Evolutionary conservation across 2,113 vertebrate species (phyloP).

Genomic region (Tylochromis polylepis): DNA sequence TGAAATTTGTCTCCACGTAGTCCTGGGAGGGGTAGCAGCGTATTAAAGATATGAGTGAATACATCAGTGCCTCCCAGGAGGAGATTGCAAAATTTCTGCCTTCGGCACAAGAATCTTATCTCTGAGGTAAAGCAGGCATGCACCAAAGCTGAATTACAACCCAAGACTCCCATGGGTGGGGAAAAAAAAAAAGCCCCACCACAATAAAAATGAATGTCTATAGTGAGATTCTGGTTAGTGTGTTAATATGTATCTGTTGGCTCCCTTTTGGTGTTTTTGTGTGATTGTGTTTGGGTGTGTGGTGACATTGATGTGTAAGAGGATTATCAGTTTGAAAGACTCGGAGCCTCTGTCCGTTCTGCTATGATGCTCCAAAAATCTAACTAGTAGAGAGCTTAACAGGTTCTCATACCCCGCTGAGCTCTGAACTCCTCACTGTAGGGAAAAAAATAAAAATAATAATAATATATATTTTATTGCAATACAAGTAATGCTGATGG

Average conservation of each 20-base stretch:
- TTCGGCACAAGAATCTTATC: conserved; percentile 16
- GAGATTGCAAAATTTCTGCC: not conserved
- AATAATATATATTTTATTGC: not conserved
- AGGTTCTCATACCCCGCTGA: not conserved
- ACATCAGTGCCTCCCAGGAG: conserved; percentile 18
- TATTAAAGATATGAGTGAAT: conserved; percentile 40
- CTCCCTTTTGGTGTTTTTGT: not conserved
- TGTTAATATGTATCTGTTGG: not conserved
- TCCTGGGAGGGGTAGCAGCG: conserved; percentile 1
- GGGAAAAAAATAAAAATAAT: not conserved
- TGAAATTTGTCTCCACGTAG: not conserved
- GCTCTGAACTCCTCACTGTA: not conserved
- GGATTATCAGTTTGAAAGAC: conserved; percentile 52
- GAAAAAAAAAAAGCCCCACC: rapidly evolving
- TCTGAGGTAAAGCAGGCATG: not conserved
- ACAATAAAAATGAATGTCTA: not conserved
- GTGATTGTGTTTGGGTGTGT: not conserved
- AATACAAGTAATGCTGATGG: not conserved
- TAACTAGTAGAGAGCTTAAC: not conserved
- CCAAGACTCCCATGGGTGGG: not conserved
- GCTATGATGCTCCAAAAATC: conserved; percentile 14
- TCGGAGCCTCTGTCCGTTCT: conserved; percentile 8
- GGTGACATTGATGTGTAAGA: conserved; percentile 30
- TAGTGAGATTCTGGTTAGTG: not conserved
- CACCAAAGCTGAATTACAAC: not conserved